A percentile compares a stretch with the other conserved stretches of the same genome.
phyloP scores from a whole-genome alignment of 64 coral and sea anemone genomes.

The Pocillopora verrucosa region DNA sequence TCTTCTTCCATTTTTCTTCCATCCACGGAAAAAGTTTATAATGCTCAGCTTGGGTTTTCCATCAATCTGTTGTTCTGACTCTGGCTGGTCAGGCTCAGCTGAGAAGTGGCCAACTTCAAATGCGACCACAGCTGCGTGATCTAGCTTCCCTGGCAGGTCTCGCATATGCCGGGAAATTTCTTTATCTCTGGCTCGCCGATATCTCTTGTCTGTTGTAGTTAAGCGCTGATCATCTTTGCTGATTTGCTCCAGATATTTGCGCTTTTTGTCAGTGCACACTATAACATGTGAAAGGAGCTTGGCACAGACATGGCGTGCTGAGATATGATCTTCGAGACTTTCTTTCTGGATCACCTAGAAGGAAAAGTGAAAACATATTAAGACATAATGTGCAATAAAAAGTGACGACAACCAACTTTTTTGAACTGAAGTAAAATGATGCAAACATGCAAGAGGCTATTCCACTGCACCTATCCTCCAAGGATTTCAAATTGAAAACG shows the following conservation, averaged over 20 bases:
- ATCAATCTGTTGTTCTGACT: constrained; percentile 1
- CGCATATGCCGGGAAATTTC: constrained; percentile 70
- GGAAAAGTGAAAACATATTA: background rate
- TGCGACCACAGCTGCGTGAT: constrained; percentile 92
- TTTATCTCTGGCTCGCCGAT: constrained; percentile 39
- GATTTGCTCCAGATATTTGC: constrained; percentile 57
- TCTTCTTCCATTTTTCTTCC: background rate
- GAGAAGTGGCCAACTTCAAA: constrained; percentile 93
- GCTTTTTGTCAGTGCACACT: constrained; percentile 68
- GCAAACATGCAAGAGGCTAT: too few species aligned
- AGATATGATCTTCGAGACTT: constrained; percentile 58
- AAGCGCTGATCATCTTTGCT: constrained; percentile 43
- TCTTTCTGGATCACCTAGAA: constrained; percentile 87
- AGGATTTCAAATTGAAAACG: background rate
- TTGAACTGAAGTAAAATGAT: too few species aligned
- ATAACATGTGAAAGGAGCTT: constrained; percentile 83
- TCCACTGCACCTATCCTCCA: too few species aligned
- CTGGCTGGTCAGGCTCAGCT: constrained; percentile 55
- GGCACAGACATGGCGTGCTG: constrained; percentile 83
- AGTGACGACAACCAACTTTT: too few species aligned
- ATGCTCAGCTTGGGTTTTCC: background rate
- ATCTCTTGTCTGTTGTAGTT: background rate
- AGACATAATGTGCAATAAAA: too few species aligned
- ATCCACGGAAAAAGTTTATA: background rate
- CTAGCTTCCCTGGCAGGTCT: constrained; percentile 93